These are phyloP conservation scores for Brachyhypopomus occidentalis DNA, from an alignment of 2,113 vertebrate species.

Conservation along the genomic window DNA sequence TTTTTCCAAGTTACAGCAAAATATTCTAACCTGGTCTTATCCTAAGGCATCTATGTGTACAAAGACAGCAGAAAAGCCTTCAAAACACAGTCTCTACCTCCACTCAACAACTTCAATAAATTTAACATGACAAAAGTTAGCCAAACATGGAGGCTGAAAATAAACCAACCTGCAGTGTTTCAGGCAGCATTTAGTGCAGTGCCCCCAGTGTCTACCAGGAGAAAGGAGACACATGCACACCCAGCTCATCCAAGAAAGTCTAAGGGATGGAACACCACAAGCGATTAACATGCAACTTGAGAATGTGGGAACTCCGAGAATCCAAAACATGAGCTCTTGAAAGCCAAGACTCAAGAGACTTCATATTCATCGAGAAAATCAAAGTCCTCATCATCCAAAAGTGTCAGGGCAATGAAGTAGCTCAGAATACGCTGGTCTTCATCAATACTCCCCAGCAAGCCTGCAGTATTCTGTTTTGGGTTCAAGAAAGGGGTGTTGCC, in stretches of 20 bases:
- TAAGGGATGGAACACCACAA: background rate
- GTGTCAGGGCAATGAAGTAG: conserved; percentile 67
- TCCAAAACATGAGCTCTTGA: background rate
- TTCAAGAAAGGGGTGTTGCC: background rate
- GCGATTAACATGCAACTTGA: background rate
- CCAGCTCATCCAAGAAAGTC: background rate
- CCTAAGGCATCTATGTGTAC: background rate
- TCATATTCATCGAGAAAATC: background rate
- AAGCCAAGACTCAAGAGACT: conserved; percentile 8
- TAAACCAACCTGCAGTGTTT: conserved; percentile 9
- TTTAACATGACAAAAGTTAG: conserved; percentile 27
- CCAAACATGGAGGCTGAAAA: conserved; percentile 33
- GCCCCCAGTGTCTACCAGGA: background rate
- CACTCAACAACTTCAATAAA: background rate
- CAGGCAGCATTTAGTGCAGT: conserved; percentile 14
- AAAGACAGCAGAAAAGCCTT: background rate
- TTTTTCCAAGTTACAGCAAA: conserved; percentile 19
- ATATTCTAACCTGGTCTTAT: background rate
- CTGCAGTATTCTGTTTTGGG: conserved; percentile 42
- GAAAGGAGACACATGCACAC: background rate
- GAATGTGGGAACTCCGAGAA: background rate
- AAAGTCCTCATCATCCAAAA: conserved; percentile 41
- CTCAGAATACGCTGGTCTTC: conserved; percentile 60
- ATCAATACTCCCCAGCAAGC: conserved; percentile 67
- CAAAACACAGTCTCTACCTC: background rate